phyloP scores from a whole-genome alignment of 2,797 vertebrate species.

The Rhinichthys osculus region DNA sequence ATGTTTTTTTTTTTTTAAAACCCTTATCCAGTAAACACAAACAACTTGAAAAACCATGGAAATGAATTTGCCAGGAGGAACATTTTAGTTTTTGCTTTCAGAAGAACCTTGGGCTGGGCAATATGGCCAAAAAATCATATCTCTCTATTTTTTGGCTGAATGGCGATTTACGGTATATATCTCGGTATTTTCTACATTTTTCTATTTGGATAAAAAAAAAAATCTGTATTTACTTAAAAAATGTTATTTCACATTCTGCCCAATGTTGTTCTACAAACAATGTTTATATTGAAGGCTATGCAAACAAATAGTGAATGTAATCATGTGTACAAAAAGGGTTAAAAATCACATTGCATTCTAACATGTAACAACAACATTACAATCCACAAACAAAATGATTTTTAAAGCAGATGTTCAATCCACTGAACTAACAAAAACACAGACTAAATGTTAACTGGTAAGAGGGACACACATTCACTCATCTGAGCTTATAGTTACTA shows the following conservation, averaged over 20 bases:
- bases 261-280: not conserved
- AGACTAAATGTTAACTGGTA: too few relatives aligned
- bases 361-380: not conserved
- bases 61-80: constrained; percentile 4
- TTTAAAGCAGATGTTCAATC: not conserved
- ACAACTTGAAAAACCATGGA: not conserved
- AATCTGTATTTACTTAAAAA: not conserved
- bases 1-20: not conserved
- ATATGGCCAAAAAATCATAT: not conserved
- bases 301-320: not conserved
- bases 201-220: not conserved
- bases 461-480: not conserved
- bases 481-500: not conserved
- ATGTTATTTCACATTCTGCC: not conserved
- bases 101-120: not conserved
- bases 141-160: not conserved
- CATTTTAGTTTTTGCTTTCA: constrained; percentile 6
- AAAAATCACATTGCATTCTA: not conserved
- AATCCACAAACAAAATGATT: not conserved
- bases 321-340: not conserved
- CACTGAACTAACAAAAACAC: not conserved
- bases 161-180: not conserved
- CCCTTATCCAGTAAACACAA: not conserved
- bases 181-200: not conserved
- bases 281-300: not conserved